Conservation (phyloP, 2,113 vertebrate species). For the Dasyurus viverrinus region DNA sequence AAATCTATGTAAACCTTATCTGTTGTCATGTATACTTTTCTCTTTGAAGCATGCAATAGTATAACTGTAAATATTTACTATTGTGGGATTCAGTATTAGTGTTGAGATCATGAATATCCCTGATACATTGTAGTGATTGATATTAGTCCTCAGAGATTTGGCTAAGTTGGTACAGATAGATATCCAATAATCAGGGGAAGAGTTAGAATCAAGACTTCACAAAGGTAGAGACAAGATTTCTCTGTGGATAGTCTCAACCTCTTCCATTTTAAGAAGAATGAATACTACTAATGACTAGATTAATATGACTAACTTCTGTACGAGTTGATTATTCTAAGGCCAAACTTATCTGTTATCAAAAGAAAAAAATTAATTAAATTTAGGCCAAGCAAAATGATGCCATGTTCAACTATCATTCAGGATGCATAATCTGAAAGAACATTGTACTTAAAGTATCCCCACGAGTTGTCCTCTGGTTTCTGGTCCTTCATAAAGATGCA, state of each 20-base stretch:
- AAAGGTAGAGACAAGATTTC: background rate
- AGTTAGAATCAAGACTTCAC: background rate
- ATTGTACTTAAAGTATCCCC: background rate
- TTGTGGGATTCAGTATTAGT: background rate
- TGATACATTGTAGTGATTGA: background rate
- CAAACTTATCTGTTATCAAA: background rate
- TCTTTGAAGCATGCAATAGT: background rate
- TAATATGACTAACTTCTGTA: background rate
- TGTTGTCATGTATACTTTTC: background rate
- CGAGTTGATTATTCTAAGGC: background rate
- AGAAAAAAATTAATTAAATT: background rate
- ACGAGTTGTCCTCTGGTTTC: background rate
- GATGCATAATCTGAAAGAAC: background rate
- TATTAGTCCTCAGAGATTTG: background rate
- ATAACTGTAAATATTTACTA: background rate
- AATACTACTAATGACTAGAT: background rate
- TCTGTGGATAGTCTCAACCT: background rate
- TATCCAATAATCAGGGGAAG: background rate
- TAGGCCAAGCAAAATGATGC: background rate
- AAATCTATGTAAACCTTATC: background rate
- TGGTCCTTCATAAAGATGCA: background rate
- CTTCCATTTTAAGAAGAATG: background rate
- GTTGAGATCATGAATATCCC: background rate
- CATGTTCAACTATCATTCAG: background rate
- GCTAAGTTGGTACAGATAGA: background rate